phyloP scores from a whole-genome alignment of 2,888 invertebrate genomes.

The Drosophila macrospina region DNA sequence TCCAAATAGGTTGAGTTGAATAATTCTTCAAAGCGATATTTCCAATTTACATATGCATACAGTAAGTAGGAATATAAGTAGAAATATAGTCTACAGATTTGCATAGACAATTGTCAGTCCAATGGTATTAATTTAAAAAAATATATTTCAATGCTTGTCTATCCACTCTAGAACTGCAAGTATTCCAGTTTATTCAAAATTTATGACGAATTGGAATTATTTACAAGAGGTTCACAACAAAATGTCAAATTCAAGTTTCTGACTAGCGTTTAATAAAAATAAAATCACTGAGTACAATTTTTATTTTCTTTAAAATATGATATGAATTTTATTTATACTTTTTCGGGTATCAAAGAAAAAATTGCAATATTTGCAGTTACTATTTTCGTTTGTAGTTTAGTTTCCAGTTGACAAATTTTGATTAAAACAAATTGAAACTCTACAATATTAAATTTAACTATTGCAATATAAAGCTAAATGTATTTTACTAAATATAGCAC shows the following conservation, averaged over 20 bases:
- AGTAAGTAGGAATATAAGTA: background rate
- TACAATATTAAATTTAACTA: background rate
- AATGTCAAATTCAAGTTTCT: too few species aligned
- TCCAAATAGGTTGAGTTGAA: constrained; percentile 55
- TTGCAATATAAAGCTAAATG: background rate
- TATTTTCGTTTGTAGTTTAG: background rate
- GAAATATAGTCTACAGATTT: constrained; percentile 25
- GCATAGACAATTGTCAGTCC: constrained; percentile 18
- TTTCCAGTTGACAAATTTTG: background rate
- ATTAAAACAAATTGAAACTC: background rate
- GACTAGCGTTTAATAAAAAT: too few species aligned
- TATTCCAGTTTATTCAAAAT: background rate
- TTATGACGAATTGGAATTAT: background rate
- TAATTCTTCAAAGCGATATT: constrained; percentile 47
- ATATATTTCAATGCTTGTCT: background rate
- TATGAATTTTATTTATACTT: background rate
- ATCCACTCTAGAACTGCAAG: background rate
- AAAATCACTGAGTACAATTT: background rate
- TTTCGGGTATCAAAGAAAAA: background rate
- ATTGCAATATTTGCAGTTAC: background rate
- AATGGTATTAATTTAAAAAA: background rate
- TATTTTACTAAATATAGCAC: background rate
- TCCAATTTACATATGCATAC: constrained; percentile 65
- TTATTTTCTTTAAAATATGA: background rate
- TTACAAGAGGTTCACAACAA: too few species aligned